A percentile compares a stretch with the other conserved stretches of the same genome.
These are phyloP conservation scores for Drosophila ercepeae DNA, from an alignment of 1,140 invertebrate species.

Conservation along the genomic window DNA sequence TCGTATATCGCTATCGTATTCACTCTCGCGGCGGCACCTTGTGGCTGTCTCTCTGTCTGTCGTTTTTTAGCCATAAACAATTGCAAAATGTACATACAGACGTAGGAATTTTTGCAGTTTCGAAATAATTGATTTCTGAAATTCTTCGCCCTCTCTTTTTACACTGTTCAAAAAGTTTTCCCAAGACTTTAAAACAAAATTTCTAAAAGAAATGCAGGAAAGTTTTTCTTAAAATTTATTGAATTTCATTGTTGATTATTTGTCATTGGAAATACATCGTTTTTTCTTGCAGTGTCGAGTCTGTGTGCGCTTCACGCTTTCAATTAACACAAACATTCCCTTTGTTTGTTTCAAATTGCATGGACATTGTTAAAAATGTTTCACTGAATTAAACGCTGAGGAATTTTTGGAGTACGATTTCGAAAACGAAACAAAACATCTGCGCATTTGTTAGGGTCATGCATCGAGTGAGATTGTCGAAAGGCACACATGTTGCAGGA, in stretches of 20 bases:
- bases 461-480: conserved; percentile 67
- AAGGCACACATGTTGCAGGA: conserved; percentile 31
- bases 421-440: conserved; percentile 73
- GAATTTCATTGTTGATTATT: no score
- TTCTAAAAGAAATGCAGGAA: no score
- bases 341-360: conserved; percentile 81
- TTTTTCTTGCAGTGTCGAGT: conserved; percentile 5
- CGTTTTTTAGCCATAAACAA: conserved; percentile 69
- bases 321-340: conserved; percentile 81
- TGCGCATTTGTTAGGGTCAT: conserved; percentile 73
- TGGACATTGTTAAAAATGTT: conserved; percentile 78
- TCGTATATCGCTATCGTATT: conserved; percentile 6
- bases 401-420: conserved; percentile 54
- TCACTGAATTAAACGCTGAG: conserved; percentile 73
- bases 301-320: conserved; percentile 73
- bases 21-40: conserved; percentile 7
- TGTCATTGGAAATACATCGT: neutral
- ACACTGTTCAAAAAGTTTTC: neutral
- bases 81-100: conserved; percentile 69
- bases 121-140: conserved; percentile 81
- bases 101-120: conserved; percentile 80
- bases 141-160: conserved; percentile 55
- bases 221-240: no score
- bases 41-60: conserved; percentile 42
- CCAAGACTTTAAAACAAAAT: no score